Conservation (phyloP, 2,888 invertebrate species). For the Pocota personata region DNA sequence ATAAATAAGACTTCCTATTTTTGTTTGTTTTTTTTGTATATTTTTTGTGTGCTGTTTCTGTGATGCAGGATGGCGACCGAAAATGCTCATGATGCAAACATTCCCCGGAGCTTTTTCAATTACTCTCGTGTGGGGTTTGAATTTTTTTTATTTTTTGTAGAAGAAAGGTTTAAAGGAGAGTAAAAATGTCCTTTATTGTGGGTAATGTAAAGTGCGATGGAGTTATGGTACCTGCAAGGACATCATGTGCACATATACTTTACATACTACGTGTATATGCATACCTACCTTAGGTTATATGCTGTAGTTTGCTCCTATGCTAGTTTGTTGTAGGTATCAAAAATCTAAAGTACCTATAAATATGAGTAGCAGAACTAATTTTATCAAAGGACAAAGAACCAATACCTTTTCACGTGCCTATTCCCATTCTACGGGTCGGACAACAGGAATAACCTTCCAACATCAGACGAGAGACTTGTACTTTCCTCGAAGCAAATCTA, state of each 20-base stretch:
- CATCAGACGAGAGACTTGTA: too few species aligned
- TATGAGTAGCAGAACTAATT: too few species aligned
- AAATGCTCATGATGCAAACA: slow-evolving; percentile 11
- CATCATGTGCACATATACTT: not conserved
- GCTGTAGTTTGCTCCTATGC: too few species aligned
- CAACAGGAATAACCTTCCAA: too few species aligned
- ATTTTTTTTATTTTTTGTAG: not conserved
- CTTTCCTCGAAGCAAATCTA: too few species aligned
- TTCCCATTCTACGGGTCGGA: too few species aligned
- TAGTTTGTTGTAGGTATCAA: not conserved
- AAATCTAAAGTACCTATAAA: too few species aligned
- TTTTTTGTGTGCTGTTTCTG: not conserved
- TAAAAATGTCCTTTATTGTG: not conserved
- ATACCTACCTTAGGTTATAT: too few species aligned
- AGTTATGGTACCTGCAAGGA: not conserved
- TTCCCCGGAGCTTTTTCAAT: slow-evolving; percentile 46
- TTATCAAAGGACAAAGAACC: too few species aligned
- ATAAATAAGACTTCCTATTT: slow-evolving; percentile 56
- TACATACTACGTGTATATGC: not conserved
- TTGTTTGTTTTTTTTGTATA: not conserved
- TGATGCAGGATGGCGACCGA: not conserved
- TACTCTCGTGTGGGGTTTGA: slow-evolving; percentile 24
- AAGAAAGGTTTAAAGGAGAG: not conserved
- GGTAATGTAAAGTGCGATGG: not conserved
- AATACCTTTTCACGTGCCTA: too few species aligned